Conservation (phyloP, 2,888 invertebrate species). For the Xanthia icteritia region DNA sequence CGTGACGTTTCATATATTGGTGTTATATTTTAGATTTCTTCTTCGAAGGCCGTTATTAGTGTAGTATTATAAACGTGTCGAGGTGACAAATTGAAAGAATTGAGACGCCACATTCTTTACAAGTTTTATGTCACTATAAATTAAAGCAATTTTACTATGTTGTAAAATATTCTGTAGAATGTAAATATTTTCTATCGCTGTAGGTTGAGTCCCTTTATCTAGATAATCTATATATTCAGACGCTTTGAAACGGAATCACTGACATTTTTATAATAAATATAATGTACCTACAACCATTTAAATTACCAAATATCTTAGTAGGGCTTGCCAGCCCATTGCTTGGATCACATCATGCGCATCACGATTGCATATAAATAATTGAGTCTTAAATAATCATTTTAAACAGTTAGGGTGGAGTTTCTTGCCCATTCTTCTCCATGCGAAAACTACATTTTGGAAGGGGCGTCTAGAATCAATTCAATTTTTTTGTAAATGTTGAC, state of each 20-base stretch:
- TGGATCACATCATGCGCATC: neutral
- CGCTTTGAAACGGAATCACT: slow-evolving; percentile 21
- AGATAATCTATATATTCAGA: neutral
- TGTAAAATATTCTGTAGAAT: slow-evolving; percentile 25
- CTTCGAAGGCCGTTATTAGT: slow-evolving; percentile 29
- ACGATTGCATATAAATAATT: slow-evolving; percentile 34
- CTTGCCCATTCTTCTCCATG: too few species aligned
- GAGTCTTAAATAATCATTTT: slow-evolving; percentile 20
- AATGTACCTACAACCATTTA: slow-evolving; percentile 1
- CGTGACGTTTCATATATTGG: slow-evolving; percentile 8
- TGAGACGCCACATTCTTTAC: slow-evolving; percentile 38
- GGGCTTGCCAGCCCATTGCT: slow-evolving; percentile 1
- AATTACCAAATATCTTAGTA: slow-evolving; percentile 7
- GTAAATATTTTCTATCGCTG: slow-evolving; percentile 11
- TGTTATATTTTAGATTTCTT: slow-evolving; percentile 42
- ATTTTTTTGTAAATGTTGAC: too few species aligned
- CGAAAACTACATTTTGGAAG: too few species aligned
- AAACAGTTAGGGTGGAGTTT: too few species aligned
- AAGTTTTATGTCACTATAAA: slow-evolving; percentile 56
- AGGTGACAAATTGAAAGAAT: slow-evolving; percentile 61
- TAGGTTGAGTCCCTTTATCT: slow-evolving; percentile 24
- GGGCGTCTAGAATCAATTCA: too few species aligned
- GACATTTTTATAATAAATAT: neutral
- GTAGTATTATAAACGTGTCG: slow-evolving; percentile 49
- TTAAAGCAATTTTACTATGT: slow-evolving; percentile 37